phyloP scores from a whole-genome alignment of 2,797 vertebrate genomes.

The Chanos chanos region DNA sequence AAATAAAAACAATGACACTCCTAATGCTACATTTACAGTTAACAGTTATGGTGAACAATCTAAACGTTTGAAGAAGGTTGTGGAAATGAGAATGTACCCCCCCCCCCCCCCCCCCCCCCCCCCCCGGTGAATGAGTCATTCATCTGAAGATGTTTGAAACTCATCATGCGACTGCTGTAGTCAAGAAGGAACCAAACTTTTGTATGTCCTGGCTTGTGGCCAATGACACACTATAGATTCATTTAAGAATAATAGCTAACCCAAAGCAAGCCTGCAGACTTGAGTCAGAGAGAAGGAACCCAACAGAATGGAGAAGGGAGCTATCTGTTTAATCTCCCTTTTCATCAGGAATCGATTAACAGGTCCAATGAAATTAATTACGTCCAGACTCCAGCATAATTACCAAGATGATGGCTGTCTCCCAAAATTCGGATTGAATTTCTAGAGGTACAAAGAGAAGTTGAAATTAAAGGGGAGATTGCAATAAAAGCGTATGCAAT shows the following conservation, averaged over 20 bases:
- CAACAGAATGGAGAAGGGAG: slow-evolving; percentile 67
- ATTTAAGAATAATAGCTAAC: slow-evolving; percentile 62
- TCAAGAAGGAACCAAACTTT: slow-evolving; percentile 42
- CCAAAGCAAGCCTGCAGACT: slow-evolving; percentile 62
- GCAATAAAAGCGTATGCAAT: slow-evolving; percentile 41
- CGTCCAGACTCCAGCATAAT: slow-evolving; percentile 74
- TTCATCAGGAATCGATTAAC: slow-evolving; percentile 83
- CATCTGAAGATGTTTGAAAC: slow-evolving; percentile 28
- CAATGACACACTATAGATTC: slow-evolving; percentile 57
- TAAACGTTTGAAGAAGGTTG: too few relatives aligned
- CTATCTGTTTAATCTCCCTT: slow-evolving; percentile 76
- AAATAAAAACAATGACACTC: too few relatives aligned
- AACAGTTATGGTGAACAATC: too few relatives aligned
- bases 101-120: too few relatives aligned
- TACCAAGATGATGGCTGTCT: slow-evolving; percentile 77
- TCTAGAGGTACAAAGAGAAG: slow-evolving; percentile 76
- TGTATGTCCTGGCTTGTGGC: slow-evolving; percentile 62
- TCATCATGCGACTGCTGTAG: background rate
- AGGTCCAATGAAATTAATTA: slow-evolving; percentile 86
- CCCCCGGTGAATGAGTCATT: slow-evolving; percentile 15
- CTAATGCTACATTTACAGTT: too few relatives aligned
- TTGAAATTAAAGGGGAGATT: slow-evolving; percentile 68
- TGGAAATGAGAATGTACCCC: too few relatives aligned
- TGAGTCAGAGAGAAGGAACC: slow-evolving; percentile 63
- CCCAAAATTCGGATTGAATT: slow-evolving; percentile 80